A percentile compares a stretch with the other conserved stretches of the same genome.
These are phyloP conservation scores for Pristionchus maxplancki DNA, from an alignment of 2,888 invertebrate species.

Conservation along the genomic window DNA sequence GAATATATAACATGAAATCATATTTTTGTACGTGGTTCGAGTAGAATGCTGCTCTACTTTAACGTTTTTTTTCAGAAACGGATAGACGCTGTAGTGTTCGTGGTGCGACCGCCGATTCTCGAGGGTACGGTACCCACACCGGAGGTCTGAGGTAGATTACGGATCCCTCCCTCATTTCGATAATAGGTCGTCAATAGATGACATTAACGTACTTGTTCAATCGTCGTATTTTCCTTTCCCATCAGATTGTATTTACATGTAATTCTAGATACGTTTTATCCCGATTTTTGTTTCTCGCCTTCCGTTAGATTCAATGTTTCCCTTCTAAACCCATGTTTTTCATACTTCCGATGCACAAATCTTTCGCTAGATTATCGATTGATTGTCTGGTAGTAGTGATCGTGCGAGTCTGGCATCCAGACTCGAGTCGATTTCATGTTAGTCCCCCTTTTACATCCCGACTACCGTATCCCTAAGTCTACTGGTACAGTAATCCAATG, in stretches of 20 bases:
- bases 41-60: neutral
- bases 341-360: neutral
- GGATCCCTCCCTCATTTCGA: neutral
- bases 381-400: constrained; percentile 1
- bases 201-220: constrained; percentile 4
- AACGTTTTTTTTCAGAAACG: neutral
- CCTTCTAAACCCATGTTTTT: neutral
- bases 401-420: neutral
- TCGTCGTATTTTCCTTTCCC: neutral
- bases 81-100: constrained; percentile 24
- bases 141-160: neutral
- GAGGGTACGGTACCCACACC: constrained; percentile 42
- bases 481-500: constrained; percentile 31
- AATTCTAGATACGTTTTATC: constrained; percentile 13
- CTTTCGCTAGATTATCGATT: neutral
- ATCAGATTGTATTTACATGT: constrained; percentile 35
- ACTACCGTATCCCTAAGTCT: neutral
- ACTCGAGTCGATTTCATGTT: neutral
- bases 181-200: constrained; percentile 25
- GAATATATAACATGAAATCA: too few species aligned
- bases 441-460: neutral
- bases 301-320: neutral
- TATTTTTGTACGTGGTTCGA: too few species aligned
- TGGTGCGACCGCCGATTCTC: constrained; percentile 26
- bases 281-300: neutral